Conservation (phyloP, 2,113 vertebrate genomes). For the Chlorodrepanis virens region DNA sequence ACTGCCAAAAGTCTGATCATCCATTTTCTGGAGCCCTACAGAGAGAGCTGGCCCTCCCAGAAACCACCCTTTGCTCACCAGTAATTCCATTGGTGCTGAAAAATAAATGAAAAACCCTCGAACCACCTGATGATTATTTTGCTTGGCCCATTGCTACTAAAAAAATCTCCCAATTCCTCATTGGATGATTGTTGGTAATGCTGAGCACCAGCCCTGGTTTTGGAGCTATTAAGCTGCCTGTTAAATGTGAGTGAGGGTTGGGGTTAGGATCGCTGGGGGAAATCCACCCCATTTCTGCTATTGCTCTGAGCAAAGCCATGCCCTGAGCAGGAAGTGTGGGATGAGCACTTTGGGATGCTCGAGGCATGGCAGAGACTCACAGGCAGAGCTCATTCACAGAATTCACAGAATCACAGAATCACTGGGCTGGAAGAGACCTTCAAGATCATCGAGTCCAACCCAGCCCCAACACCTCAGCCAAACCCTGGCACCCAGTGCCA, state of each 20-base stretch:
- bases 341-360: neutral
- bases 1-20: neutral
- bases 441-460: neutral
- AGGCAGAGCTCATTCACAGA: neutral
- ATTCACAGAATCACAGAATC: neutral
- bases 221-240: accelerated
- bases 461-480: neutral
- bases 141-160: neutral
- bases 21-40: neutral
- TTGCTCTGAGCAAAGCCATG: neutral
- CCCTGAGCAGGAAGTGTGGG: neutral
- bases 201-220: neutral
- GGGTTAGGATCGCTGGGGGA: neutral
- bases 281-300: neutral
- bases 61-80: neutral
- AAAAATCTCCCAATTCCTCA: neutral
- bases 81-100: neutral
- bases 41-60: neutral
- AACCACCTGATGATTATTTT: neutral
- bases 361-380: accelerated
- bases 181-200: neutral
- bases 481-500: neutral
- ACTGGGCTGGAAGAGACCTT: neutral
- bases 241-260: accelerated
- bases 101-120: neutral